Evolutionary conservation across 30 jellyfish, hydroid and myxozoan species (phyloP), one percentile per base, ranked within the genome.

Genomic region (Phacellophora camtschatica): DNA sequence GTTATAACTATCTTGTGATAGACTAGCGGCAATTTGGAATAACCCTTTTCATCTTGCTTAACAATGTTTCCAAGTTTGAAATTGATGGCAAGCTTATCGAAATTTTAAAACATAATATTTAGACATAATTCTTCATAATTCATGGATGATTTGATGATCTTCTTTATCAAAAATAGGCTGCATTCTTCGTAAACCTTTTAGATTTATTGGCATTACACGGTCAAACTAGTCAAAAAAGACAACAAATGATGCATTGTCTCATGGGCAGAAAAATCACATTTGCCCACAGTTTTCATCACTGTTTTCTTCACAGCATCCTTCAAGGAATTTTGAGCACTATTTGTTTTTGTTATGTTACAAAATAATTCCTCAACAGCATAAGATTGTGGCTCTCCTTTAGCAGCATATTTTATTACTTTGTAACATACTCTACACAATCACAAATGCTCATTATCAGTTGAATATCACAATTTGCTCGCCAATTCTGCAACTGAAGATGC

Each of bases 341-440:
- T 59, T 6, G 75, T 61, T 59, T 61, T 12, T 9, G 20, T 22
- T 9, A 61, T 29, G 5, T 59, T 59, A 32, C 57, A 6, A 24
- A 61, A 61, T 7, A 59, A 6, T 24, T 32, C 54, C 18, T 53
- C 18, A 53, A 53, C 19, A 53, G 43, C 85, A 54, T 28, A 9
- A 9, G 0, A 30, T 19, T 29, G 42, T 48, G 75, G 75, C 56
- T 75, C 88, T 7, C 54, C 85, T 39, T 53, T 75, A 8, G 85
- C 75, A 15, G 88, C 88, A 75, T 75, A 75, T 36, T 75, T n/a
- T n/a, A n/a, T n/a, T n/a, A n/a, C n/a, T n/a, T 75, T 29, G 88
- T 75, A 28, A 57, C 11, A 37, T 57, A 75, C 71, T 75, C 88
- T 16, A 57, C 22, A 75, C 88, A 75, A 54, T 71, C 75, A 75